A percentile compares a stretch with the other conserved stretches of the same genome.
These are phyloP conservation scores for Pempheris klunzingeri DNA, from an alignment of 2,797 vertebrate species.

Conservation along the genomic window DNA sequence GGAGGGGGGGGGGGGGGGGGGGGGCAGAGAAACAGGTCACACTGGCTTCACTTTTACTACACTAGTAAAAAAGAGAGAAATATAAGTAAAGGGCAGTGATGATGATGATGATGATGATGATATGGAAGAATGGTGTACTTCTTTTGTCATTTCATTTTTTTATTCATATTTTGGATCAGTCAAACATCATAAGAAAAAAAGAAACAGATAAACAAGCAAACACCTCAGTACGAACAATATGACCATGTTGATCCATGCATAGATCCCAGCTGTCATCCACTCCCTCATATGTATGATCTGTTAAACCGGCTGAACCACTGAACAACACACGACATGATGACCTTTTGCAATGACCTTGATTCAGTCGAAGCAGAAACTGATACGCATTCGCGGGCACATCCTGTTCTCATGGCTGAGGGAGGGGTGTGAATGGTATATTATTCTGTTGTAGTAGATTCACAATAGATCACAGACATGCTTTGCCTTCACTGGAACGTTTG, in stretches of 20 bases:
- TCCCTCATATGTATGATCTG: background rate
- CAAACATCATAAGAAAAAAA: too few species aligned
- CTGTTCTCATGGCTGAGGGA: constrained; percentile 6
- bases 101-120: too few species aligned
- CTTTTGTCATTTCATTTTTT: too few species aligned
- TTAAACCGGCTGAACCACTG: background rate
- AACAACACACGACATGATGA: constrained; percentile 1
- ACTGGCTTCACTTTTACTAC: background rate
- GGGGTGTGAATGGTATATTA: background rate
- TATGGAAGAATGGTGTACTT: too few species aligned
- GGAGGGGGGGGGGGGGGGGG: too few species aligned
- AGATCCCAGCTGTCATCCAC: too few species aligned
- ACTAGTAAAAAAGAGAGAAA: background rate
- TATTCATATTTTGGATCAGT: too few species aligned
- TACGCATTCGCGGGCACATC: constrained; percentile 12
- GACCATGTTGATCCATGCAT: too few species aligned
- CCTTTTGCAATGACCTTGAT: constrained; percentile 29
- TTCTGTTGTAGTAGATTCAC: constrained; percentile 7
- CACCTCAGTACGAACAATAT: too few species aligned
- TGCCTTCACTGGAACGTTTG: too few species aligned
- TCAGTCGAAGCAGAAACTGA: constrained; percentile 10
- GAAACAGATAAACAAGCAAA: too few species aligned
- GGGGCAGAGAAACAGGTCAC: background rate
- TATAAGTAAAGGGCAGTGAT: background rate
- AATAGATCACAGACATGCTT: constrained; percentile 2